Base-by-base conservation (phyloP, 2,888 invertebrate species). In the Rutpela maculata region DNA sequence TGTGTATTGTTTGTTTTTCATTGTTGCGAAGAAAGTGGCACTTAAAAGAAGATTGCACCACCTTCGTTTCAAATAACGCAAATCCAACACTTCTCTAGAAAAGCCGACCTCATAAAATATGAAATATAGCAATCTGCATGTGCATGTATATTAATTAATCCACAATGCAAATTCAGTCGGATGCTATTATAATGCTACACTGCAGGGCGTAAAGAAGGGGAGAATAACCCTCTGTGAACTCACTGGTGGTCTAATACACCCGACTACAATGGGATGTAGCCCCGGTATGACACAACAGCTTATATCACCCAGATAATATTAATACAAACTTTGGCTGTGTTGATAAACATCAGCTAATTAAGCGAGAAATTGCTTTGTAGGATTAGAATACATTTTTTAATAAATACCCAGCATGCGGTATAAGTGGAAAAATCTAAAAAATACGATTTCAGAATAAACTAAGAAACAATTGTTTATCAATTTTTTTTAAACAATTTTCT, bases 171-270 rank as follows among this genome's bases (percentile, higher is more conserved):
- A 87, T 86, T 85, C 82, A 74, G 83, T 72, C 84, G 86, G 85
- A 86, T 82, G 84, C 86, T 85, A 86, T 87, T 87, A 86, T 86
- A 85, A 85, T 80, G 83, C 84, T 84, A 84, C 84, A 84, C 83
- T 80, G 83, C 81, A 81, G 86, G 86, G 85, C 78, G 81, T 78
- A 82, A 82, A 81, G 79, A 63, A 76, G 76, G 80, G 78, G 80
- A 76, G 80, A 50, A n/a, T 70, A 72, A 82, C 86, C 86, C 86
- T 85, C 85, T 87, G 87, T 87, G 88, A 88, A 88, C 87, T 84
- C 84, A 83, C 88, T 88, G 88, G 88, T 88, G 88, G 88, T 87
- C 86, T 87, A 84, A 86, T 86, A 86, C 84, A 81, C 84, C 84
- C 78, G 80, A 79, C 84, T 82, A 87, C 86, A 86, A 87, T 85